Base-by-base conservation (phyloP, 2,888 invertebrate species). In the Pseudolycoriella hygida region DNA sequence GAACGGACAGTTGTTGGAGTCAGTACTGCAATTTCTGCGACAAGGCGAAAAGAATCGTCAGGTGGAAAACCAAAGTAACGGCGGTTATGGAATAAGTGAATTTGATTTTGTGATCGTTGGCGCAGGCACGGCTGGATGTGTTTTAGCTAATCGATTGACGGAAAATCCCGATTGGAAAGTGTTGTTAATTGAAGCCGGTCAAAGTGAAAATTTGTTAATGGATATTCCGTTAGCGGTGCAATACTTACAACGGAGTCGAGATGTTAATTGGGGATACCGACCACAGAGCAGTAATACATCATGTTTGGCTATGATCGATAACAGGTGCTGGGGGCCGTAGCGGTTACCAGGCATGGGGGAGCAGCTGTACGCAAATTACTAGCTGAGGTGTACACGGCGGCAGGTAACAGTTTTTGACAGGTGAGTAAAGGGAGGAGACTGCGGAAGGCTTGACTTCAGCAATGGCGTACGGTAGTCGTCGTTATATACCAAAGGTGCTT, bases 301-400 rank as follows among this genome's bases (percentile, higher is more conserved):
- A 51, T 85, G 85, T 55, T 68, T 78, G 17, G 85, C 83, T 5
- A 78, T 85, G 69, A 75, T 77, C 51, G 76, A 81, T 51, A 71
- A 72, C 51, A 76, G 40, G 49, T 84, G 85, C 58, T 76, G 80
- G 53, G 85, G 78, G 77, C 85, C 86, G 0, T n/a, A 67, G 81
- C 49, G 88, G 87, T 3, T 85, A 81, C n/a, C n/a, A 60, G 81
- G 83, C 0, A 71, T 89, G 57, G 89, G 89, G 89, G 89, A 2
- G 78, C 78, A 8, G 81, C 81, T 50, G 77, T 81, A 1, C 66
- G n/a, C 87, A 10, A 88, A 88, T 58, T 79, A 78, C 53, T n/a
- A n/a, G n/a, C 85, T 89, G 85, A 76, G 81, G 54, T 84, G 81
- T 54, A 80, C 80, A 0, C 66, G 83, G 49, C n/a, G n/a, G n/a